Base-by-base conservation (phyloP, 2,113 vertebrate genomes). In the Syngnathus typhle region DNA sequence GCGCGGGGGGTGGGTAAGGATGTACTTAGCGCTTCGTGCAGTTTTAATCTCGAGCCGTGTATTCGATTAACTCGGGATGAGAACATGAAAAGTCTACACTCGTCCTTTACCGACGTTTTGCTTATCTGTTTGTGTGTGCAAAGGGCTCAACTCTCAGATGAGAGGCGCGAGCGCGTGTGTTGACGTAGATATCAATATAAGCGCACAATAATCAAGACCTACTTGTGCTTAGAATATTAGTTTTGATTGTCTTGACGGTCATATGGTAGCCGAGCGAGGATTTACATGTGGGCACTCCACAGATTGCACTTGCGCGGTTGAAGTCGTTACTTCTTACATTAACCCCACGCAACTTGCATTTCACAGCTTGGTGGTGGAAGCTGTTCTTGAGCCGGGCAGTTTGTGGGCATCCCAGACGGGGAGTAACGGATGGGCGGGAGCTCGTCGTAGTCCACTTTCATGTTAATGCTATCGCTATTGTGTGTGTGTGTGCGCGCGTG, bases 41-140 rank as follows among this genome's bases (percentile, higher is more conserved):
- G 72, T 75, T 84, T 87, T 86, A 81, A 85, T 86, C 79, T 49
- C 36, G 21, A 3, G 41, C 56, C 4, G 27, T 76, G 73, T 59
- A 60, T 74, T 76, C 67, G 51, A 75, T 74, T 67, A 73, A 70
- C 64, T 66, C 41, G 1, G 47, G 43, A 62, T 55, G 32, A 60
- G 47, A 61, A 18, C n/a, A 39, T 65, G 59, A 61, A 75, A 77
- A 77, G 54, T 49, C 49, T 58, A 49, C 19, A 6, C 70, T 54
- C 64, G 74, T 69, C 37, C 55, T 70, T 78, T 73, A 55, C 12
- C 27, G 52, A 71, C 67, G 65, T 76, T 80, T 68, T 70, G 70
- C 41, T 43, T 11, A 12, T 43, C 41, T 2, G 41, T 43, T 63
- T 56, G 67, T 63, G n/a, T 23, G 44, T 36, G 77, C 51, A 61